Conservation (phyloP, 2,888 invertebrate species). For the Dicroscelio sp. region DNA sequence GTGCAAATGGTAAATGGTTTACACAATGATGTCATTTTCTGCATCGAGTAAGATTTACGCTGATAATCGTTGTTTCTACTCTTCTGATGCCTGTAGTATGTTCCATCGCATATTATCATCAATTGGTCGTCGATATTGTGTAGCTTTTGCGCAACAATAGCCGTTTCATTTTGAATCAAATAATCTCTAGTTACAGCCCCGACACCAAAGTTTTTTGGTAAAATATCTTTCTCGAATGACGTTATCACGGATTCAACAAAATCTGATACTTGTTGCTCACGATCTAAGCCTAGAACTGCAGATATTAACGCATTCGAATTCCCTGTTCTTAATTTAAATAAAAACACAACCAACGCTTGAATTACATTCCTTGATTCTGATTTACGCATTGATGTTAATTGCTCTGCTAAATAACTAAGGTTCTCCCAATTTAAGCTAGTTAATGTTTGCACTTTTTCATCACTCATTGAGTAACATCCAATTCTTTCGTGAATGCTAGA, state of each 20-base stretch:
- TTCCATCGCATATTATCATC: constrained; percentile 61
- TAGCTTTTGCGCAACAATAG: constrained; percentile 42
- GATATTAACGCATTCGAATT: constrained; percentile 75
- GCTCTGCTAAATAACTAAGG: constrained; percentile 42
- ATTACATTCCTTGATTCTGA: constrained; percentile 50
- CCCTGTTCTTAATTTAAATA: constrained; percentile 79
- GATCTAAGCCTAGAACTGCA: constrained; percentile 65
- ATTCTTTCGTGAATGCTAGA: constrained; percentile 58
- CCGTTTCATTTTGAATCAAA: constrained; percentile 59
- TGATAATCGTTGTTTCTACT: constrained; percentile 21
- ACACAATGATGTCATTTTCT: not conserved
- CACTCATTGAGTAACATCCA: constrained; percentile 45
- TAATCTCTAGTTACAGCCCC: constrained; percentile 36
- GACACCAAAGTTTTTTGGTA: constrained; percentile 64
- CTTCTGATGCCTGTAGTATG: not conserved
- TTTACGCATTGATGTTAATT: constrained; percentile 69
- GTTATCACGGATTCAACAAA: not conserved
- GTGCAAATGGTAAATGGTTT: constrained; percentile 30
- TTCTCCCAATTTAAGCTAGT: constrained; percentile 70
- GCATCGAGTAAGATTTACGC: constrained; percentile 12
- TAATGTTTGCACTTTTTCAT: constrained; percentile 56
- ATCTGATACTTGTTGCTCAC: constrained; percentile 67
- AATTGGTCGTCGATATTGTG: constrained; percentile 52
- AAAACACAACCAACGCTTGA: constrained; percentile 78
- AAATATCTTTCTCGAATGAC: constrained; percentile 72